Evolutionary conservation across 2,888 invertebrate genomes (phyloP).

Genomic region (Psococerastis gibbosa): DNA sequence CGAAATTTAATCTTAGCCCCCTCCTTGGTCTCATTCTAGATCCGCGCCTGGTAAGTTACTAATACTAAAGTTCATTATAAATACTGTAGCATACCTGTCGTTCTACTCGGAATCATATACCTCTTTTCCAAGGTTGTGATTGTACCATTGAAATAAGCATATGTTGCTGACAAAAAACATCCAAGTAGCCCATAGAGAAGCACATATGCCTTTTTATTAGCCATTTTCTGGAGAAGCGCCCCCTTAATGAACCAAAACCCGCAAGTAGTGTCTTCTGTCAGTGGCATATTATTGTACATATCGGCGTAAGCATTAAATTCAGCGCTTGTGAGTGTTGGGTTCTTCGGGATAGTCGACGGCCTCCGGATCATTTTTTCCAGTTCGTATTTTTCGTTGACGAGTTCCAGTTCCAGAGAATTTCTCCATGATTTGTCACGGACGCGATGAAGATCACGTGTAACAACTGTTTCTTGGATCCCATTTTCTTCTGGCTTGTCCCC

Average conservation of each 20-base stretch:
- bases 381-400: conserved; percentile 8
- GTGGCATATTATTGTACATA: conserved; percentile 28
- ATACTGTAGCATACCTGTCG: too few species aligned
- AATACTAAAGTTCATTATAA: too few species aligned
- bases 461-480: too few species aligned
- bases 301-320: conserved; percentile 23
- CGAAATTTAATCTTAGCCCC: too few species aligned
- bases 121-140: conserved; percentile 54
- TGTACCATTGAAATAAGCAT: conserved; percentile 52
- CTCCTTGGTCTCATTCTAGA: too few species aligned
- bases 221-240: conserved; percentile 35
- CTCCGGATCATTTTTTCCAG: conserved; percentile 4
- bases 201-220: conserved; percentile 37
- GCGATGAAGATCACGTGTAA: neutral
- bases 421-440: neutral
- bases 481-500: neutral
- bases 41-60: too few species aligned
- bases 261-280: conserved; percentile 42
- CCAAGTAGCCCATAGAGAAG: conserved; percentile 45
- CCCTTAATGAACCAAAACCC: conserved; percentile 42
- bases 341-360: conserved; percentile 2
- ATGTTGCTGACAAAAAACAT: conserved; percentile 46
- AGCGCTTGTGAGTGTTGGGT: conserved; percentile 4
- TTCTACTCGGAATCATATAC: conserved; percentile 50
- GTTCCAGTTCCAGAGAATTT: conserved; percentile 3